These are phyloP conservation scores for Apostichopus californicus DNA, from an alignment of 35 echinoderm and acorn worm species.

Conservation along the genomic window DNA sequence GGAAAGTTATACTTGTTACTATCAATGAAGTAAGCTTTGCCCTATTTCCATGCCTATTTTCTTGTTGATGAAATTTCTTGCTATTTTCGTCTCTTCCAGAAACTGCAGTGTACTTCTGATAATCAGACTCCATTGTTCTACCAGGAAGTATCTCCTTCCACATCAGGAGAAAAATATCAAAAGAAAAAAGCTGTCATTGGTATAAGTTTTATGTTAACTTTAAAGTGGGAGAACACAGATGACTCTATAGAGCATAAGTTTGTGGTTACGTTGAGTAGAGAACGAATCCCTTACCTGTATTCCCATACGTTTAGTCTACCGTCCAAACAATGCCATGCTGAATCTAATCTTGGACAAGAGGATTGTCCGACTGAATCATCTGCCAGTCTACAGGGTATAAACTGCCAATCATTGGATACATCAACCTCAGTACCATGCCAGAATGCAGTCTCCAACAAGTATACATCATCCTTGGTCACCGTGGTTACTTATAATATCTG, in stretches of 20 bases:
- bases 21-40: no score
- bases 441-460: background rate
- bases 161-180: conserved; percentile 30
- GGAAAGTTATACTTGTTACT: no score
- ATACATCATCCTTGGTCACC: background rate
- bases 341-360: background rate
- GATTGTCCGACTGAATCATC: background rate
- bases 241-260: conserved; percentile 31
- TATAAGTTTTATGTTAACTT: conserved; percentile 9
- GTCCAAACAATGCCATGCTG: background rate
- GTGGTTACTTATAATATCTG: conserved; percentile 50
- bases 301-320: conserved; percentile 30
- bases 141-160: conserved; percentile 13
- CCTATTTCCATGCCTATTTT: no score
- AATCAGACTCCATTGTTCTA: conserved; percentile 24
- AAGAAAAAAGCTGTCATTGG: conserved; percentile 56
- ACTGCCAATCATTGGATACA: background rate
- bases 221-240: conserved; percentile 6
- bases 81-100: conserved; percentile 32
- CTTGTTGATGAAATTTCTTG: background rate
- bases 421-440: background rate
- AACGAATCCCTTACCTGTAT: conserved; percentile 14
- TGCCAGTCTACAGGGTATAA: no score
- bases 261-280: conserved; percentile 40
- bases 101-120: conserved; percentile 49